These are phyloP conservation scores for Barbus barbus DNA, from an alignment of 2,113 vertebrate species.

Conservation along the genomic window DNA sequence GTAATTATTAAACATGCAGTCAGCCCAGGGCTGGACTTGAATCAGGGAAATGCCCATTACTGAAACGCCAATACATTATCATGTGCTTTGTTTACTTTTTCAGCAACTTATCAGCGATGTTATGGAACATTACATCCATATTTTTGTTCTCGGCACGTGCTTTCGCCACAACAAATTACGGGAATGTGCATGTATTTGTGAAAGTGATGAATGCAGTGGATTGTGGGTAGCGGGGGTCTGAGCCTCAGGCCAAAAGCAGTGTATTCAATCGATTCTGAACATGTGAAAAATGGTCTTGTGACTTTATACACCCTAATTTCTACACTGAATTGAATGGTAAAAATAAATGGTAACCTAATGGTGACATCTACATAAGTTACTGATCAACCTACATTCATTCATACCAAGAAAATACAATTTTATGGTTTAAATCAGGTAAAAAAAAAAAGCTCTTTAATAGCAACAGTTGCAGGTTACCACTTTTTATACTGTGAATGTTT, in stretches of 20 bases:
- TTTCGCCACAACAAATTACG: neutral
- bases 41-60: constrained; percentile 28
- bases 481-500: neutral
- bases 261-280: neutral
- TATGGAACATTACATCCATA: neutral
- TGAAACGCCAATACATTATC: neutral
- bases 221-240: neutral
- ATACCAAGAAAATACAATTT: neutral
- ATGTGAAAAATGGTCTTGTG: too few relatives aligned
- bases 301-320: neutral
- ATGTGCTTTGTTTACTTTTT: neutral
- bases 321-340: neutral
- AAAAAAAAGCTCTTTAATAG: neutral
- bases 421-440: neutral
- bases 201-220: neutral
- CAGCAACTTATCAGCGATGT: constrained; percentile 9
- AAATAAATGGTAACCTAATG: neutral
- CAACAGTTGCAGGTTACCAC: neutral
- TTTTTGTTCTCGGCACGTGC: neutral
- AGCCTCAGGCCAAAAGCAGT: neutral
- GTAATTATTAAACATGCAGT: constrained; percentile 11
- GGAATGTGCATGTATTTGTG: neutral
- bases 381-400: neutral
- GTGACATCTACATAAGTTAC: neutral
- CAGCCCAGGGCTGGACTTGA: neutral